These are phyloP conservation scores for Amphiprion clarkii DNA, from an alignment of 2,797 vertebrate genomes.

Conservation along the genomic window DNA sequence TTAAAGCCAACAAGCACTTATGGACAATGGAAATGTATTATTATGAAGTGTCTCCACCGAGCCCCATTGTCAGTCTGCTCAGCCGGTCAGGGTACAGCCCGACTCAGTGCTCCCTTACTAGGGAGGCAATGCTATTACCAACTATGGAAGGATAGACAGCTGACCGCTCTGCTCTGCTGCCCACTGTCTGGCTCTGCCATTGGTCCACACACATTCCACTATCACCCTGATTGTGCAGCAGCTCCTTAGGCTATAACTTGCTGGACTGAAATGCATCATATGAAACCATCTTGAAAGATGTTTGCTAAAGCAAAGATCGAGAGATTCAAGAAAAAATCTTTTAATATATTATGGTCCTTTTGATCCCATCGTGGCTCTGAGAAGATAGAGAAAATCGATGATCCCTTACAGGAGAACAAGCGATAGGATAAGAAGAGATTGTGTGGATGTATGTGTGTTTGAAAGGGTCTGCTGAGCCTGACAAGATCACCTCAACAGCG, in stretches of 20 bases:
- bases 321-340: constrained; percentile 34
- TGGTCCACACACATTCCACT: constrained; percentile 34
- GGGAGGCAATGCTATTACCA: constrained; percentile 40
- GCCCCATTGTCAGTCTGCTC: constrained; percentile 46
- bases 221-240: constrained; percentile 32
- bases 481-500: constrained; percentile 73
- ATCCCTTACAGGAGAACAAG: constrained; percentile 30
- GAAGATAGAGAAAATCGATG: constrained; percentile 35
- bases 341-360: constrained; percentile 32
- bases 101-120: constrained; percentile 31
- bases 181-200: constrained; percentile 26
- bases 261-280: constrained; percentile 27
- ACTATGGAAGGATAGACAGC: constrained; percentile 52
- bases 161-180: constrained; percentile 48
- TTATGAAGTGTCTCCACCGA: constrained; percentile 34
- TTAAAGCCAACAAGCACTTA: constrained; percentile 47
- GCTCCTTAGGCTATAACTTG: constrained; percentile 29
- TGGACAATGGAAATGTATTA: constrained; percentile 38
- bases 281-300: constrained; percentile 32
- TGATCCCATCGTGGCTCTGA: constrained; percentile 48
- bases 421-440: background rate
- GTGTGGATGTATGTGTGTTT: constrained; percentile 35
- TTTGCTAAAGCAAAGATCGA: constrained; percentile 24
- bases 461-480: constrained; percentile 66
- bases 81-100: constrained; percentile 39